phyloP scores from a whole-genome alignment of 2,797 vertebrate genomes.

The Rachycentron canadum region DNA sequence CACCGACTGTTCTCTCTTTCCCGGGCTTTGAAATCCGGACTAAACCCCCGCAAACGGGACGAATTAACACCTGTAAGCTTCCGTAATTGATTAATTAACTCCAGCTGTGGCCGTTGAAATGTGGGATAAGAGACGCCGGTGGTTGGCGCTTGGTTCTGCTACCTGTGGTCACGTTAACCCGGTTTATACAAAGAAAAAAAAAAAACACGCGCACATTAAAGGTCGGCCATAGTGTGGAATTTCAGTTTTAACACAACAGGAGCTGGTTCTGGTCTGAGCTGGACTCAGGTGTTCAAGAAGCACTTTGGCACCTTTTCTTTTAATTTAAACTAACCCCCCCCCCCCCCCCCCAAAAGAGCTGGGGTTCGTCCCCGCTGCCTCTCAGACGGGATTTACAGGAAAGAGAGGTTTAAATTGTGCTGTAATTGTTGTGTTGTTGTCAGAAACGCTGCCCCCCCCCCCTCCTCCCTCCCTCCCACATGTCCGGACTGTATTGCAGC shows the following conservation, averaged over 20 bases:
- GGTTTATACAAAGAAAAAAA: neutral
- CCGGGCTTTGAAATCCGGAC: neutral
- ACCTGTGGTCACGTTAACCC: neutral
- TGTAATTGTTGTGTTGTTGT: neutral
- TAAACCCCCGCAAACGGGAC: too few species aligned
- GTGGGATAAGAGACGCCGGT: too few species aligned
- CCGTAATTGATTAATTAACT: slow-evolving; percentile 64
- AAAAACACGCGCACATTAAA: neutral
- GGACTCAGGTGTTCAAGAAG: neutral
- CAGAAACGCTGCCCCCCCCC: neutral
- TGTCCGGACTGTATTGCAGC: slow-evolving; percentile 14
- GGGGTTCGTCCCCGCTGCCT: neutral
- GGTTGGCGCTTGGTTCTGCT: neutral
- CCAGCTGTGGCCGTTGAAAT: neutral
- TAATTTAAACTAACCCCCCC: too few species aligned
- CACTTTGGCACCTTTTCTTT: neutral
- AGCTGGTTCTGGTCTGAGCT: neutral
- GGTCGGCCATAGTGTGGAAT: slow-evolving; percentile 13
- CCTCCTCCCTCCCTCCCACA: slow-evolving; percentile 47
- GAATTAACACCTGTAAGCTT: slow-evolving; percentile 67
- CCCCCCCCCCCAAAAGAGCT: too few species aligned
- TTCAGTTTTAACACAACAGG: neutral
- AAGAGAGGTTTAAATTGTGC: neutral
- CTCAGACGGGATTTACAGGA: too few species aligned
- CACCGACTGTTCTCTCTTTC: neutral